A percentile compares a stretch with the other conserved stretches of the same genome.
phyloP scores from a whole-genome alignment of 1,140 invertebrate genomes.

The Eurosta solidaginis region DNA sequence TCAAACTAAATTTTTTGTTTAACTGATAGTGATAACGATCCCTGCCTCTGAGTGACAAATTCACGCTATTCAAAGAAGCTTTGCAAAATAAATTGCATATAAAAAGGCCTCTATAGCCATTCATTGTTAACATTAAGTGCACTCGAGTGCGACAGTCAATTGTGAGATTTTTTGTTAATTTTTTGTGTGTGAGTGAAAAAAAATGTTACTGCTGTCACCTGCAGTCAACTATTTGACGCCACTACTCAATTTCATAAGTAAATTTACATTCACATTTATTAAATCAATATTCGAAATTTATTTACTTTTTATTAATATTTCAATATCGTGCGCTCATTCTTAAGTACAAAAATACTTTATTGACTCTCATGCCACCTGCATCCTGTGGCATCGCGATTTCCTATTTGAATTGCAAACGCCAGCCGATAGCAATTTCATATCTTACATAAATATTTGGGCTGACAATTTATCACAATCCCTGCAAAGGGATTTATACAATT shows the following conservation, averaged over 20 bases:
- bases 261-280: slow-evolving; percentile 27
- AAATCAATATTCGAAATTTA: neutral
- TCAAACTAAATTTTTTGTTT: no score
- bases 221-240: slow-evolving; percentile 38
- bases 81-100: neutral
- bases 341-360: slow-evolving; percentile 44
- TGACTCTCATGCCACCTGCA: slow-evolving; percentile 43
- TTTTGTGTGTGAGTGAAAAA: neutral
- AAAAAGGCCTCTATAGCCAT: neutral
- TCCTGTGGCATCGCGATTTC: slow-evolving; percentile 41
- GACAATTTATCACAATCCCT: slow-evolving; percentile 32
- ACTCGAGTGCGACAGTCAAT: neutral
- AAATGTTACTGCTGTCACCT: slow-evolving; percentile 7
- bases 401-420: slow-evolving; percentile 29
- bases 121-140: neutral
- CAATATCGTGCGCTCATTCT: neutral
- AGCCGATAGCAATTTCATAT: slow-evolving; percentile 7
- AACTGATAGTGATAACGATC: no score
- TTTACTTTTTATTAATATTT: neutral
- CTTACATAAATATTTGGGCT: slow-evolving; percentile 40
- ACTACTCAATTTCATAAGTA: slow-evolving; percentile 47
- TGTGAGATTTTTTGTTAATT: no score
- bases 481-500: slow-evolving; percentile 38
- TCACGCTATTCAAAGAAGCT: no score
- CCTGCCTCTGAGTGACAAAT: no score